phyloP scores from a whole-genome alignment of 2,888 invertebrate species.

The Ypsolopha scabrella region DNA sequence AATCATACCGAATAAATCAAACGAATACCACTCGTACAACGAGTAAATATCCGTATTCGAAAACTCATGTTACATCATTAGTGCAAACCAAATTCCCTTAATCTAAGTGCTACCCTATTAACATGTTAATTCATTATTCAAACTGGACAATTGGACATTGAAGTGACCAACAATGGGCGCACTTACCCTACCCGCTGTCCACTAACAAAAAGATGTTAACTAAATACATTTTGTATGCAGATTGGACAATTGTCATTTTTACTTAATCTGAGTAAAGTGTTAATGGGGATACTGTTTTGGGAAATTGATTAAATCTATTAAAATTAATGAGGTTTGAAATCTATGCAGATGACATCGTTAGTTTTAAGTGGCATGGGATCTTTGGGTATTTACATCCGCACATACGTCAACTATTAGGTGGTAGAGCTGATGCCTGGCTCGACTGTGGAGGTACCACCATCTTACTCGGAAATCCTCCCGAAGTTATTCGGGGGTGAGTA shows the following conservation, averaged over 20 bases:
- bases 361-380: neutral
- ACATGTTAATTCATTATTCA: slow-evolving; percentile 5
- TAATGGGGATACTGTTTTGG: slow-evolving; percentile 1
- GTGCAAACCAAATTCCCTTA: neutral
- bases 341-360: no score
- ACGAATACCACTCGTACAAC: no score
- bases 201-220: slow-evolving; percentile 43
- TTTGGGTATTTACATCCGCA: no score
- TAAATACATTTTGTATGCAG: slow-evolving; percentile 49
- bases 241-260: slow-evolving; percentile 34
- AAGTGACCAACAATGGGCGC: slow-evolving; percentile 39
- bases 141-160: slow-evolving; percentile 30
- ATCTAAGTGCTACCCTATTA: slow-evolving; percentile 3
- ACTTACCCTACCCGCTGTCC: slow-evolving; percentile 24
- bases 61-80: no score
- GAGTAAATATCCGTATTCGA: no score
- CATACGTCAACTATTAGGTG: no score
- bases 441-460: no score
- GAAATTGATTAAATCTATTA: slow-evolving; percentile 1
- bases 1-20: no score
- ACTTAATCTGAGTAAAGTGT: slow-evolving; percentile 3
- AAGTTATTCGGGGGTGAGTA: no score
- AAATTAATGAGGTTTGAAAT: neutral
- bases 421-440: no score
- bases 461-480: no score